phyloP scores from a whole-genome alignment of 1,140 invertebrate species.

The Drosophila azteca region DNA sequence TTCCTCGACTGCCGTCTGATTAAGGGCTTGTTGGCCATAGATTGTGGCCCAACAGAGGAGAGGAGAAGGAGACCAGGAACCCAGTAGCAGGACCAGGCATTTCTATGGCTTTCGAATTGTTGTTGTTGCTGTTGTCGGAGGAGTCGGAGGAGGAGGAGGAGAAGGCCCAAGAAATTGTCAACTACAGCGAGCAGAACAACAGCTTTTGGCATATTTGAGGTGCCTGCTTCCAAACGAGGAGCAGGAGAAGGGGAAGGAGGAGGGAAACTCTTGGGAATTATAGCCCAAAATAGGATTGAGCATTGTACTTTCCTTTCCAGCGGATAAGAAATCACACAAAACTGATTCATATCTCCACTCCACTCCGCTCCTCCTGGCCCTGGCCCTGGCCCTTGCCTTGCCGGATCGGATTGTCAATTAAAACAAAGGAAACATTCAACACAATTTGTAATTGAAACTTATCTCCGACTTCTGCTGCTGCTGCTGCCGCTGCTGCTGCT shows the following conservation, averaged over 20 bases:
- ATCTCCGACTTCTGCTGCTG: constrained; percentile 35
- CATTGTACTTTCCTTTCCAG: constrained; percentile 11
- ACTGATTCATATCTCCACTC: constrained; percentile 59
- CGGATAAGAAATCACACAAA: constrained; percentile 47
- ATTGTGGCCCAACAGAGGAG: constrained; percentile 34
- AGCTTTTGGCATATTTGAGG: constrained; percentile 75
- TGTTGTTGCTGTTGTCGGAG: constrained; percentile 5
- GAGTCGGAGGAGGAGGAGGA: constrained; percentile 12
- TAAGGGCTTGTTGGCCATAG: constrained; percentile 71
- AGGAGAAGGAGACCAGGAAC: not conserved
- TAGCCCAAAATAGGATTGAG: constrained; percentile 43
- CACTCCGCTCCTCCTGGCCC: too few species aligned
- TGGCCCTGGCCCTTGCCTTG: too few species aligned
- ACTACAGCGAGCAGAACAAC: constrained; percentile 61
- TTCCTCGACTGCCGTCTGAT: constrained; percentile 67
- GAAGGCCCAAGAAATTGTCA: constrained; percentile 62
- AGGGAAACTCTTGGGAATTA: constrained; percentile 31
- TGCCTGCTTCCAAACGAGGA: constrained; percentile 10
- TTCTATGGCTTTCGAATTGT: constrained; percentile 56
- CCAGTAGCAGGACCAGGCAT: constrained; percentile 19
- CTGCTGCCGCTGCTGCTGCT: too few species aligned
- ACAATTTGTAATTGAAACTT: constrained; percentile 82
- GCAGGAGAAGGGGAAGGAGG: too few species aligned
- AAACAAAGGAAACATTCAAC: constrained; percentile 58
- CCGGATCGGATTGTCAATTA: constrained; percentile 63